Evolutionary conservation across 2,888 invertebrate species (phyloP), one percentile per base, ranked within the genome.

Genomic region (Pollenia angustigena): DNA sequence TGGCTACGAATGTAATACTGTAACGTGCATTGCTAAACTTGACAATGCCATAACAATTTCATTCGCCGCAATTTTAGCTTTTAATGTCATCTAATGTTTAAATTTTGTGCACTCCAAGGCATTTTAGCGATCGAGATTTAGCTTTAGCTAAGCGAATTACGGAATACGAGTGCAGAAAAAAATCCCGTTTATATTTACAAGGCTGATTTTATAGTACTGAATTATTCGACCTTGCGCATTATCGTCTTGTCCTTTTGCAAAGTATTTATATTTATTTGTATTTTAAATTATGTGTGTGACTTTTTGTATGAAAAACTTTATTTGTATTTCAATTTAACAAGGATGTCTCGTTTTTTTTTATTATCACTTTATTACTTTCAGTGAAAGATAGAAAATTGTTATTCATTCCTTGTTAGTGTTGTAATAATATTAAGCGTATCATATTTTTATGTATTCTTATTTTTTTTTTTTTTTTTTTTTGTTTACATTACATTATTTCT

Each of bases 271-370:
- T n/a, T 32, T 14, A 12, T 32, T 32, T 32, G 32, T 4, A 32
- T 32, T 4, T 32, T 32, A 32, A 32, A 23, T 18, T 18, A 44
- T 12, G 14, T 50, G n/a, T 32, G 50, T 16, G n/a, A 11, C 16
- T 16, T 68, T 32, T 4, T 50, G 12, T 66, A 16, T 12, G 4
- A n/a, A 52, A 48, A 14, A 50, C 42, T 42, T 42, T 32, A 32
- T 32, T 32, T 6, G 32, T 6, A 23, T 66, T 46, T 46, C 18
- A 66, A 66, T 46, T 66, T 18, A 46, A 23, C 46, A 69, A 52
- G 69, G 52, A 69, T 52, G 52, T 50, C 16, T 52, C 16, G 52
- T 69, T 16, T 52, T 16, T 42, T 52, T 16, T 69, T 69, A 32
- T 54, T 69, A 52, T 6, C 40, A 52, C 12, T 52, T 52, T 16